phyloP scores from a whole-genome alignment of 2,797 vertebrate genomes.

The Silurus aristotelis region DNA sequence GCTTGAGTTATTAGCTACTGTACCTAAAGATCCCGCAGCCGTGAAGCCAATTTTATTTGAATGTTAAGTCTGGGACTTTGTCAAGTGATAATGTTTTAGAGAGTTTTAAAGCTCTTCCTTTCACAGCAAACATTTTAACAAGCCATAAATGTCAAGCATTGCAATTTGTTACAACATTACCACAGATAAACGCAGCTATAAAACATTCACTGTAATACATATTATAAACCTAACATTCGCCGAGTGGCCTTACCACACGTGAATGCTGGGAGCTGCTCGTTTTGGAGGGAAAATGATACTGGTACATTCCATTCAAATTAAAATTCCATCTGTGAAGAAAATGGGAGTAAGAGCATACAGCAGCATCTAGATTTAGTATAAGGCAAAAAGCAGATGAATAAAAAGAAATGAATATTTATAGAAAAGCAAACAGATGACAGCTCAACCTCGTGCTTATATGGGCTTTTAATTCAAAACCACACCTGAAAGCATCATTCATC shows the following conservation, averaged over 20 bases:
- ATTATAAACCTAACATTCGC: conserved; percentile 18
- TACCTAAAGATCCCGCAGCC: neutral
- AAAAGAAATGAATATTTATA: neutral
- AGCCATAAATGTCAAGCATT: conserved; percentile 37
- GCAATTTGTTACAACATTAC: conserved; percentile 32
- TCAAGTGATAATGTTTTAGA: conserved; percentile 17
- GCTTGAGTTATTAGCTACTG: neutral
- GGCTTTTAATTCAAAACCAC: conserved; percentile 36
- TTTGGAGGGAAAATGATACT: conserved; percentile 40
- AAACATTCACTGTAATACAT: conserved; percentile 24
- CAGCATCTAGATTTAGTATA: conserved; percentile 16
- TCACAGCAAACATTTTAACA: conserved; percentile 20
- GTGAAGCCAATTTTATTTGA: neutral
- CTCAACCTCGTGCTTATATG: conserved; percentile 27
- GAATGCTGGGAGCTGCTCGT: conserved; percentile 31
- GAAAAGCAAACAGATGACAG: conserved; percentile 19
- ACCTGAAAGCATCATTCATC: conserved; percentile 35
- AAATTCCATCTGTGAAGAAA: conserved; percentile 48
- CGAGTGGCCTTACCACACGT: conserved; percentile 30
- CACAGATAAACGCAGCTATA: conserved; percentile 27
- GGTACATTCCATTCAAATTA: conserved; percentile 49
- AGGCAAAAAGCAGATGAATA: neutral
- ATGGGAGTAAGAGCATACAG: conserved; percentile 14
- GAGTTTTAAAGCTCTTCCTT: conserved; percentile 19
- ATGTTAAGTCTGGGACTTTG: neutral